Evolutionary conservation across 2,797 vertebrate species (phyloP).

Genomic region (Synaphobranchus kaupii): DNA sequence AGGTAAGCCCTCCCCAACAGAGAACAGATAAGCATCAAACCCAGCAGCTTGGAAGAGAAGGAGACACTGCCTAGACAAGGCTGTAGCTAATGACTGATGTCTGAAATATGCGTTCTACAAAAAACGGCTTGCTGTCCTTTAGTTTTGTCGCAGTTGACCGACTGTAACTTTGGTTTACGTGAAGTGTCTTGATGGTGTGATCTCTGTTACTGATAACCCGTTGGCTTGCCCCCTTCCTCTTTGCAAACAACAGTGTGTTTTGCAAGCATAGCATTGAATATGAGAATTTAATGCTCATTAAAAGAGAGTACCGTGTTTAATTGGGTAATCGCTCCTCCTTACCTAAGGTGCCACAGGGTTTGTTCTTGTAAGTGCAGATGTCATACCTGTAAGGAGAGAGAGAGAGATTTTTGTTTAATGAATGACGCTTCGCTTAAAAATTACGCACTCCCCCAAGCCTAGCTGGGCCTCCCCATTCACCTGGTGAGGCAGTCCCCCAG

Average conservation of each 20-base stretch:
- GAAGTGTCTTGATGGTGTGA: background rate
- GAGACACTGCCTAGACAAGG: background rate
- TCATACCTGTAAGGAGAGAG: constrained; percentile 82
- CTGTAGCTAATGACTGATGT: background rate
- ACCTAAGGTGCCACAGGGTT: constrained; percentile 97
- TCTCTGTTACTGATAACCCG: background rate
- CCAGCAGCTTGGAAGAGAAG: background rate
- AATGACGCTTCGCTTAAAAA: background rate
- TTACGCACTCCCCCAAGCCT: background rate
- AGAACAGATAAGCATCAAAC: constrained; percentile 4
- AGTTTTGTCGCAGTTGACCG: background rate
- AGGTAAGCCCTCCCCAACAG: constrained; percentile 8
- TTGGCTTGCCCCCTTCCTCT: background rate
- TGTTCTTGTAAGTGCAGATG: constrained; percentile 99
- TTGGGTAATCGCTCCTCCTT: constrained; percentile 65
- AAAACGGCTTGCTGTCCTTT: background rate
- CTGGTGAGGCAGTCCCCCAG: constrained; percentile 48
- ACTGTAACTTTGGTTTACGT: background rate
- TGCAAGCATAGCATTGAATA: background rate
- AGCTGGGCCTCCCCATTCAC: constrained; percentile 11
- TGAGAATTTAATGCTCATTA: background rate
- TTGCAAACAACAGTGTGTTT: background rate
- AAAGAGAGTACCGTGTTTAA: background rate
- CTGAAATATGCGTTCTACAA: background rate
- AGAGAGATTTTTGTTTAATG: constrained; percentile 37